Evolutionary conservation across 2,113 vertebrate genomes (phyloP).

Genomic region (Oplegnathus fasciatus): DNA sequence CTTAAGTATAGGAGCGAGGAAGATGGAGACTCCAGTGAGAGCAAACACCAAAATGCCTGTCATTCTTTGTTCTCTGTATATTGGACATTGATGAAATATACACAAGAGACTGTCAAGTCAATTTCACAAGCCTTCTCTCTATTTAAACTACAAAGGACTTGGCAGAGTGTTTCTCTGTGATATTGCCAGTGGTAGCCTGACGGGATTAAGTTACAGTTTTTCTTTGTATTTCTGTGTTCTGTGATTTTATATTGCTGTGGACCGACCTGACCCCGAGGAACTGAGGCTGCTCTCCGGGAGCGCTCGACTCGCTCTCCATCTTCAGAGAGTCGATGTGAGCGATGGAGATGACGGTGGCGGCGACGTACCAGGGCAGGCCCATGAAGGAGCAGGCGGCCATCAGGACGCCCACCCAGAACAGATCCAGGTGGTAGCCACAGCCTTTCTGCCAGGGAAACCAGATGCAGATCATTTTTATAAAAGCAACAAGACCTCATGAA

Average conservation of each 20-base stretch:
- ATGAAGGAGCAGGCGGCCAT: constrained; percentile 94
- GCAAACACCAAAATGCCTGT: constrained; percentile 95
- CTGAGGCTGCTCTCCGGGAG: constrained; percentile 95
- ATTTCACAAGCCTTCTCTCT: neutral
- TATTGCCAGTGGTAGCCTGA: neutral
- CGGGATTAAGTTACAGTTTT: neutral
- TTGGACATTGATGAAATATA: constrained; percentile 38
- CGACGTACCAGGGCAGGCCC: constrained; percentile 98
- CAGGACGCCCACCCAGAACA: constrained; percentile 96
- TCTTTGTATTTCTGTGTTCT: neutral
- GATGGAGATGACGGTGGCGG: constrained; percentile 97
- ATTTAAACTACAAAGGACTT: constrained; percentile 5
- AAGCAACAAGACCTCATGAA: neutral
- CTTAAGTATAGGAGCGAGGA: constrained; percentile 95
- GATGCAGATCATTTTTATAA: neutral
- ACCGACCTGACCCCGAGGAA: constrained; percentile 96
- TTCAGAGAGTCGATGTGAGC: constrained; percentile 98
- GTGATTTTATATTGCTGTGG: neutral
- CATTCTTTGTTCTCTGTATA: constrained; percentile 90
- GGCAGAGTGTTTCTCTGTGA: neutral
- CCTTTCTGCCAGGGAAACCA: constrained; percentile 88
- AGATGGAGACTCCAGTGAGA: constrained; percentile 95
- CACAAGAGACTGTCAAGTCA: constrained; percentile 18
- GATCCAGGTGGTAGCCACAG: constrained; percentile 95
- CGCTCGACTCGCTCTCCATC: constrained; percentile 98